Conservation (phyloP, 2,888 invertebrate species). For the Conomelus anceps region DNA sequence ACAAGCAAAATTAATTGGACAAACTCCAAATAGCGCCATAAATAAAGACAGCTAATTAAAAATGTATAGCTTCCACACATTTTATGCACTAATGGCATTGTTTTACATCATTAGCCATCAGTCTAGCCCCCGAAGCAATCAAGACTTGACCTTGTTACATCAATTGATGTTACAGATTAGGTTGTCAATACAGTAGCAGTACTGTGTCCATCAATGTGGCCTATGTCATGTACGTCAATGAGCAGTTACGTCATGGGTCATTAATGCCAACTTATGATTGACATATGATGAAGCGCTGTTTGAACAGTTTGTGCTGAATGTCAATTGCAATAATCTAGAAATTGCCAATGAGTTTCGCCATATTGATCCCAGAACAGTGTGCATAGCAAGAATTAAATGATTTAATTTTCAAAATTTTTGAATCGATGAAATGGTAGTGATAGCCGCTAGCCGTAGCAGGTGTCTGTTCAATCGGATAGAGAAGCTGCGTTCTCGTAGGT, state of each 20-base stretch:
- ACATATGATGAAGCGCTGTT: background rate
- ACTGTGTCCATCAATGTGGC: background rate
- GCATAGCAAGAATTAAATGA: no score
- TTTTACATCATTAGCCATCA: background rate
- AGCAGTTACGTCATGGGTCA: background rate
- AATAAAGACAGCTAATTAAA: background rate
- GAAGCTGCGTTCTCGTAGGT: no score
- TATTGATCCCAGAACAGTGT: background rate
- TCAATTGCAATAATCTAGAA: background rate
- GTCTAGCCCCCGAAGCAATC: background rate
- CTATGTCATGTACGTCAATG: background rate
- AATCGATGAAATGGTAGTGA: background rate
- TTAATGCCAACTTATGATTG: background rate
- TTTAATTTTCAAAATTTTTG: background rate
- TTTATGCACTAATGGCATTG: background rate
- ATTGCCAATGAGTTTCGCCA: background rate
- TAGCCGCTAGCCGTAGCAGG: background rate
- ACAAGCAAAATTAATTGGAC: no score
- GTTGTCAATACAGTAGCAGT: background rate
- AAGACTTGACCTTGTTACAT: background rate
- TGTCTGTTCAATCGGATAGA: no score
- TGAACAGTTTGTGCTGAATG: background rate
- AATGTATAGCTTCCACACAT: background rate
- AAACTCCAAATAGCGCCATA: background rate
- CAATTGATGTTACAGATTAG: background rate